Base-by-base conservation (phyloP, 92 coral and sea anemone species). In the Epizoanthus scotinus region DNA sequence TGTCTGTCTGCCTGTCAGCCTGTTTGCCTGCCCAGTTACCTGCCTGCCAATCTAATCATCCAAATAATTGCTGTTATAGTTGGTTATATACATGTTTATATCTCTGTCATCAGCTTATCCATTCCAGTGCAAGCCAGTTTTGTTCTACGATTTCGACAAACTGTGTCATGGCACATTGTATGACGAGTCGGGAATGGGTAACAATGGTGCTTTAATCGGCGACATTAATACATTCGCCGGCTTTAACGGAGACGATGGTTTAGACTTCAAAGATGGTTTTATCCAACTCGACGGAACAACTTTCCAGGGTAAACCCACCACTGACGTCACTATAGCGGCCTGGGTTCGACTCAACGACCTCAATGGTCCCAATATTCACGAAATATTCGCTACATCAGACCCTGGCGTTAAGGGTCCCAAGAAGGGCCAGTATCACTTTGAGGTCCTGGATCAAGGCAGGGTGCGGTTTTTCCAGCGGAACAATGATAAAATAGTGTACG, bases 141-240 rank as follows among this genome's bases (percentile, higher is more conserved):
- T 93, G 69, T 89, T 90, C 90, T 93, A 82, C 86, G 94, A 88
- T 61, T 93, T 93, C 49, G 94, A 90, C 85, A 93, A 93, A 86
- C 70, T 90, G 73, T 93, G 97, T 71, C 62, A 87, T 4, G 94
- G 94, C 7, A 89, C 91, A 24, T 78, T 93, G 24, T 93, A 75
- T 65, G 97, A 93, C 85, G 97, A 93, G 85, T 93, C 97, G 28
- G 97, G 97, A 49, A 61, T 79, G 87, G 97, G 97, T n/a, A 93
- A 93, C 84, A 93, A 93, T 83, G 97, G 97, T 19, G 40, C 73
- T 10, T 62, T 91, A 53, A 85, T 84, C 59, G 97, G 97, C 59
- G 84, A 81, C 36, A 84, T 89, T 24, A 40, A 84, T 19, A 79
- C 88, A 6, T 91, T 87, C 67, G 87, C 88, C 15, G 97, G 97